Conservation (phyloP, 2,888 invertebrate species). For the Polyploca ridens region DNA sequence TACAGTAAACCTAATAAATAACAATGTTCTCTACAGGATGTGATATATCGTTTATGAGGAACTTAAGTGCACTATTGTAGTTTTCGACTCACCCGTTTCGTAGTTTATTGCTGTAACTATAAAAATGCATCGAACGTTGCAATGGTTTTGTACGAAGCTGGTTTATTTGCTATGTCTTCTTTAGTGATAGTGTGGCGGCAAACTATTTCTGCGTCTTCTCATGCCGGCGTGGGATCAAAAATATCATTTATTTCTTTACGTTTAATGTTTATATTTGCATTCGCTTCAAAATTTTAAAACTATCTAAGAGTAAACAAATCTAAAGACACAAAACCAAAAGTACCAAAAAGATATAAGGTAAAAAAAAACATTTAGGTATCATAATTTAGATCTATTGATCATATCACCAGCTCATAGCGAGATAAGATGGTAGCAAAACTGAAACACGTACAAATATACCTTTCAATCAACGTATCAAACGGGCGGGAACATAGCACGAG, state of each 20-base stretch:
- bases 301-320: no score
- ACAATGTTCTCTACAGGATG: conserved; percentile 65
- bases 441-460: conserved; percentile 62
- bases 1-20: conserved; percentile 52
- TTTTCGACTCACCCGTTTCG: conserved; percentile 56
- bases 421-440: conserved; percentile 30
- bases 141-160: conserved; percentile 53
- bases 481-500: conserved; percentile 52
- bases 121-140: conserved; percentile 79
- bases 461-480: conserved; percentile 70
- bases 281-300: no score
- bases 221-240: not conserved
- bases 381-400: no score
- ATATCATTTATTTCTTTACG: not conserved
- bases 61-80: conserved; percentile 74
- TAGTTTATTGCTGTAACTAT: conserved; percentile 71
- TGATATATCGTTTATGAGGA: conserved; percentile 77
- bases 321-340: no score
- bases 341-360: no score
- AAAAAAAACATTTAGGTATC: no score
- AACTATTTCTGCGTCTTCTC: not conserved
- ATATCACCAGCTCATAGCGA: conserved; percentile 16
- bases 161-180: conserved; percentile 51
- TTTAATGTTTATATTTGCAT: no score
- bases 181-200: conserved; percentile 27